Evolutionary conservation across 2,797 vertebrate genomes (phyloP).

Genomic region (Triplophysa bombifrons): DNA sequence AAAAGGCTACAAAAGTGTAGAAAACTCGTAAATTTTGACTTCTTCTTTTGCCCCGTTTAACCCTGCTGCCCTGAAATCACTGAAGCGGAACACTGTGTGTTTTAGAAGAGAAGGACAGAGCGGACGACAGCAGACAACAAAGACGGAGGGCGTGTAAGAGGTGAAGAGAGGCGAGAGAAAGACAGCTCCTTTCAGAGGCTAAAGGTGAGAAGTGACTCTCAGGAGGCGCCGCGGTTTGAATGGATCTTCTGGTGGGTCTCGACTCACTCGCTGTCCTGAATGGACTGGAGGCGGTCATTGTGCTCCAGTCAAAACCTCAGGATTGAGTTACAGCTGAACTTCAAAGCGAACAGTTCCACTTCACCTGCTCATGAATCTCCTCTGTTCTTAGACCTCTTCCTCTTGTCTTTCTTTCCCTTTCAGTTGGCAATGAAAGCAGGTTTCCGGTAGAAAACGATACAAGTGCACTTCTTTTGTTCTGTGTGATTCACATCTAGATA

Average conservation of each 20-base stretch:
- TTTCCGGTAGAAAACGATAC: slow-evolving; percentile 8
- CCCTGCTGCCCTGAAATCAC: slow-evolving; percentile 53
- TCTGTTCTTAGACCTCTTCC: neutral
- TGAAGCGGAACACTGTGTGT: slow-evolving; percentile 69
- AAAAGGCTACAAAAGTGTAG: too few species aligned
- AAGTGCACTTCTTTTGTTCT: neutral
- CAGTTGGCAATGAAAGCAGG: slow-evolving; percentile 10
- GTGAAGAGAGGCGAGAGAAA: slow-evolving; percentile 29
- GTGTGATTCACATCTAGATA: neutral
- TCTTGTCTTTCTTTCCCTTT: slow-evolving; percentile 13
- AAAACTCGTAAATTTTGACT: too few species aligned
- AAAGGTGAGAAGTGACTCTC: slow-evolving; percentile 52
- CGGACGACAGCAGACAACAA: slow-evolving; percentile 21
- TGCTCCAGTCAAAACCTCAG: slow-evolving; percentile 19
- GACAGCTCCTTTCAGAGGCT: slow-evolving; percentile 46
- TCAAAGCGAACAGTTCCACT: slow-evolving; percentile 28
- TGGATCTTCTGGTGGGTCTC: slow-evolving; percentile 35
- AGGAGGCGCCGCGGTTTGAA: slow-evolving; percentile 26
- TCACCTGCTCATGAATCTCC: slow-evolving; percentile 9
- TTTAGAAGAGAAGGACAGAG: slow-evolving; percentile 60
- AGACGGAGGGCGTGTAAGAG: neutral
- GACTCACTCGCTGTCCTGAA: slow-evolving; percentile 28
- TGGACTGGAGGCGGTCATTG: slow-evolving; percentile 24
- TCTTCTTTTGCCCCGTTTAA: slow-evolving; percentile 50
- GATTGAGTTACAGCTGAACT: slow-evolving; percentile 32